Conservation (phyloP, 2,888 invertebrate genomes). For the Oxyscelio sp. region DNA sequence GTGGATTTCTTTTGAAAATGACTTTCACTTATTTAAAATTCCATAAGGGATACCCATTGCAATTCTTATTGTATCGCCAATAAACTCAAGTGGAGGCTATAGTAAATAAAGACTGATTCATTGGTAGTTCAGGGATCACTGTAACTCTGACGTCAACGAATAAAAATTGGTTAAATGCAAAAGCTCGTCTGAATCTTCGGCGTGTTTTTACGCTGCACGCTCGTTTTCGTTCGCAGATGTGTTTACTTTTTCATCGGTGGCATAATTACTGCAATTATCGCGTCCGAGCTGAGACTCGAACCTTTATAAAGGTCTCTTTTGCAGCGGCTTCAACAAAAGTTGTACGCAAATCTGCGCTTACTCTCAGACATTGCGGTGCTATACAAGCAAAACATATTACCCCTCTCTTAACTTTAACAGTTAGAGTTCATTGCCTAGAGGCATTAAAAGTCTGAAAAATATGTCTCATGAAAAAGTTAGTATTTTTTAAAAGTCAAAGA, state of each 20-base stretch:
- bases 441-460: not conserved
- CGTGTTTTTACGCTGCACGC: slow-evolving; percentile 24
- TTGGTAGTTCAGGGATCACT: slow-evolving; percentile 62
- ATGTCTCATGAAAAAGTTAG: too few species aligned
- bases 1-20: too few species aligned
- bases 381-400: not conserved
- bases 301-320: not conserved
- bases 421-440: not conserved
- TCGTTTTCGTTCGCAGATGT: slow-evolving; percentile 21
- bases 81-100: slow-evolving; percentile 39
- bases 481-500: too few species aligned
- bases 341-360: slow-evolving; percentile 10
- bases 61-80: slow-evolving; percentile 49
- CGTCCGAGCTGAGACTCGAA: slow-evolving; percentile 2
- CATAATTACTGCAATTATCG: slow-evolving; percentile 38
- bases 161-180: slow-evolving; percentile 57
- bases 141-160: slow-evolving; percentile 60
- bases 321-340: not conserved
- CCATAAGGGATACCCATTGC: slow-evolving; percentile 3
- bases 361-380: not conserved
- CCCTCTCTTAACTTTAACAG: not conserved
- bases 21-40: slow-evolving; percentile 38
- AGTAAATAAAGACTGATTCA: slow-evolving; percentile 69
- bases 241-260: slow-evolving; percentile 14
- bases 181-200: slow-evolving; percentile 47